Evolutionary conservation across 2,113 vertebrate species (phyloP), one percentile per base, ranked within the genome.

Genomic region (Cariama cristata): DNA sequence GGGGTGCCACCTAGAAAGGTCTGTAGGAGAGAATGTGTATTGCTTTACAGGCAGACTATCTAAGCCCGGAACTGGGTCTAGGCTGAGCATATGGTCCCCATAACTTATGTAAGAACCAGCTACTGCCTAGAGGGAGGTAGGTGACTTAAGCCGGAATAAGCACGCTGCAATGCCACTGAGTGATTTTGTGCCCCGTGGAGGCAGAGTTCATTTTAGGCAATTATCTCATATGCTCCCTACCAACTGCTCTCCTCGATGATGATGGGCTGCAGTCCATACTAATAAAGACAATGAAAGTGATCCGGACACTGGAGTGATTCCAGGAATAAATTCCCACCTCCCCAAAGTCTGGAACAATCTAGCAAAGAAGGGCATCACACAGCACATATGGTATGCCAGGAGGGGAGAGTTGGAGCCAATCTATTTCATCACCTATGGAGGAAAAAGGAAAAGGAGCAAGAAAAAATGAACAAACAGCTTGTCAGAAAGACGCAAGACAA

Each of bases 311-410:
- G 96, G 91, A 93, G 66, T 17, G 32, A 79, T 75, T 96, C 95
- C 94, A 92, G 83, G 52, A 86, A 88, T 92, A 64, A 93, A 94
- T 79, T 95, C 62, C 73, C 83, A 81, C 73, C 56, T 96, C 83
- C 30, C 27, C 27, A 81, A 86, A 92, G 63, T 44, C n/a, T 94
- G 76, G 69, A 95, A 79, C 32, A 64, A 81, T 77, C 69, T 75
- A 87, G 53, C 66, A 86, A 83, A 38, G 80, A 88, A 50, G 14
- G 42, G 59, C 66, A 93, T 73, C 81, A 62, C 5, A 4, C 44
- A 71, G 92, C 87, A 90, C 95, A 97, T 96, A 97, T 88, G 95
- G 96, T n/a, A 68, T 62, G 67, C 44, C 91, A 93, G 95, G 87
- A 96, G 94, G 89, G 66, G 71, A 83, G 84, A 90, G 71, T 32